Evolutionary conservation across 2,113 vertebrate genomes (phyloP), one percentile per base, ranked within the genome.

Genomic region (Noturus placidus): DNA sequence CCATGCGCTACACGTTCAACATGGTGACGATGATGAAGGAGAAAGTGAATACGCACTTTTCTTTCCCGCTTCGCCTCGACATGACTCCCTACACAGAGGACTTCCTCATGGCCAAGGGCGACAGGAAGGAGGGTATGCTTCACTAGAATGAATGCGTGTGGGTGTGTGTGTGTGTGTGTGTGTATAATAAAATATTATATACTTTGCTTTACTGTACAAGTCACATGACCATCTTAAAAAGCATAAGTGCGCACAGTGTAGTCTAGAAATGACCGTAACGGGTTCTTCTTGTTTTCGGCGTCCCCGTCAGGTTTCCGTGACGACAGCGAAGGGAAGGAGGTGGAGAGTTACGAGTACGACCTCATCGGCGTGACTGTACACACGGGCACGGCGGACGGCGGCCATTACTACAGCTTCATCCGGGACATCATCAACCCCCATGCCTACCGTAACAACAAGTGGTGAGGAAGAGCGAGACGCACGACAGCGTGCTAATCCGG

Each of bases 1-100:
- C 98, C 87, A 99, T 99, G 98, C 95, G 98, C 27, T 99, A 99
- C 63, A 99, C 98, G 3, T 99, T 99, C 95, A 99, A 99, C 95
- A 99, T 99, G 98, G 98, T 99, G 91, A 99, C 98, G 27, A 99
- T 99, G 98, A 99, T 99, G 98, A 99, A 99, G 94, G 98, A 99
- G 89, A 99, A 99, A 91, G 98, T 99, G 92, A 99, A 99, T 91
- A 99, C 98, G 0, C 98, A 99, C 93, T 99, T 99, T 93, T 99
- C 98, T 42, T 99, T 99, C 91, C 98, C 98, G 0, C 95, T 99
- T 91, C 97, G 98, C 61, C 96, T 99, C 88, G 97, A 99, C 94
- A 99, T 99, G 98, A 99, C 98, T 20, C 97, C 98, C 2, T 99
- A 99, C 93, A 99, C 98, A 0, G 98, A 99, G 94, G 97, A 99